A percentile compares a stretch with the other conserved stretches of the same genome.
phyloP scores from a whole-genome alignment of 2,888 invertebrate species.

The Euproctis similis region DNA sequence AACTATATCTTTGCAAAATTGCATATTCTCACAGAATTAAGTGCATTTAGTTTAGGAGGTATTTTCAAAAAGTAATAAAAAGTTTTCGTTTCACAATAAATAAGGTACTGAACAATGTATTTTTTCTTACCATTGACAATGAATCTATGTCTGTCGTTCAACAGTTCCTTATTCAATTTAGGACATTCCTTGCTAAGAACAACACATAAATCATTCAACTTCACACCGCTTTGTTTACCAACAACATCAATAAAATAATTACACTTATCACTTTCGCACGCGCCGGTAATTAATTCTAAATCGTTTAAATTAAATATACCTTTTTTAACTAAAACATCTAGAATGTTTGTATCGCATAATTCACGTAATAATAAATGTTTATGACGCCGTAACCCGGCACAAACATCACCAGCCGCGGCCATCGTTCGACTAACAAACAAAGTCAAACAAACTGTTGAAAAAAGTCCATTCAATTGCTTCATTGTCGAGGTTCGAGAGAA shows the following conservation, averaged over 20 bases:
- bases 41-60: too few relatives aligned
- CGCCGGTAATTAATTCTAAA: slow-evolving; percentile 71
- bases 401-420: slow-evolving; percentile 73
- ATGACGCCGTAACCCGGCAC: slow-evolving; percentile 77
- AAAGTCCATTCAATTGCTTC: slow-evolving; percentile 30
- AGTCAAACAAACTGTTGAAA: slow-evolving; percentile 18
- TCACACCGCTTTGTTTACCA: slow-evolving; percentile 76
- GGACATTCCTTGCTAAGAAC: slow-evolving; percentile 79
- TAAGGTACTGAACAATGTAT: background rate
- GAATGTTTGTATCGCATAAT: slow-evolving; percentile 77
- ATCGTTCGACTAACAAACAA: slow-evolving; percentile 57
- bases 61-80: background rate
- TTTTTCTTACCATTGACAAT: slow-evolving; percentile 57
- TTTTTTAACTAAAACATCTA: slow-evolving; percentile 79
- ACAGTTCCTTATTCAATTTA: slow-evolving; percentile 77
- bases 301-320: slow-evolving; percentile 78
- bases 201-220: slow-evolving; percentile 77
- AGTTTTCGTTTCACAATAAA: background rate
- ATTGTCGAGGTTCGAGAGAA: too few relatives aligned
- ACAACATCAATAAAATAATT: slow-evolving; percentile 77
- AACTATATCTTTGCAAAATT: too few relatives aligned
- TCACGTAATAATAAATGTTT: slow-evolving; percentile 78
- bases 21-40: too few relatives aligned
- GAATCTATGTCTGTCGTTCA: slow-evolving; percentile 74
- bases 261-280: slow-evolving; percentile 71